These are phyloP conservation scores for Recurvirostra avosetta DNA, from an alignment of 2,113 vertebrate species.

Conservation along the genomic window DNA sequence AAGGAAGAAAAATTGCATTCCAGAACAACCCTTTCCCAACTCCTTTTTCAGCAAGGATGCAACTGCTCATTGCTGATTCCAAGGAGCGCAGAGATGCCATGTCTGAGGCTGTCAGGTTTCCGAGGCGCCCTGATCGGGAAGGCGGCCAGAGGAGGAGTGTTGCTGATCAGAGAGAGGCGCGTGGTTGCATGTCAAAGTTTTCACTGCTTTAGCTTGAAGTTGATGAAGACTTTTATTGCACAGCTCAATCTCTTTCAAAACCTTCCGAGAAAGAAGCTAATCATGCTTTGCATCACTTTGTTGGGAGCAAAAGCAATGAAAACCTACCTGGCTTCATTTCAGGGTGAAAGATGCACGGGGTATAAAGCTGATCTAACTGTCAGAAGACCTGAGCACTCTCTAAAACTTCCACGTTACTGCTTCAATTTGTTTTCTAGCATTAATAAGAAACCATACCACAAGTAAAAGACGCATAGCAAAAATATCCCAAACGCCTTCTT, in stretches of 20 bases:
- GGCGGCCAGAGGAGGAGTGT: neutral
- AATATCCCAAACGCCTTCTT: neutral
- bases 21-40: neutral
- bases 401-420: neutral
- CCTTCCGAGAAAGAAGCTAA: neutral
- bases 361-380: neutral
- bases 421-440: neutral
- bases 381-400: neutral
- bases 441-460: neutral
- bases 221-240: neutral
- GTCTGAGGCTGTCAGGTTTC: too few relatives aligned
- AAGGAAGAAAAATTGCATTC: neutral
- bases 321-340: neutral
- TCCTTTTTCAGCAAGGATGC: neutral
- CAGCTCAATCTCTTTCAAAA: neutral
- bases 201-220: neutral
- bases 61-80: neutral
- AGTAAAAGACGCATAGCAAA: neutral
- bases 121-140: neutral
- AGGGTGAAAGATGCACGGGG: neutral
- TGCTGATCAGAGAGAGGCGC: neutral
- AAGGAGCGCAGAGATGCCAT: neutral
- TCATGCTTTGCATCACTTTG: neutral
- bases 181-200: neutral
- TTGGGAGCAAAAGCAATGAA: neutral